Percentiles rank a stretch among this genome's conserved stretches.
Conservation (phyloP, 2,113 vertebrate genomes). For the Vidua chalybeata region DNA sequence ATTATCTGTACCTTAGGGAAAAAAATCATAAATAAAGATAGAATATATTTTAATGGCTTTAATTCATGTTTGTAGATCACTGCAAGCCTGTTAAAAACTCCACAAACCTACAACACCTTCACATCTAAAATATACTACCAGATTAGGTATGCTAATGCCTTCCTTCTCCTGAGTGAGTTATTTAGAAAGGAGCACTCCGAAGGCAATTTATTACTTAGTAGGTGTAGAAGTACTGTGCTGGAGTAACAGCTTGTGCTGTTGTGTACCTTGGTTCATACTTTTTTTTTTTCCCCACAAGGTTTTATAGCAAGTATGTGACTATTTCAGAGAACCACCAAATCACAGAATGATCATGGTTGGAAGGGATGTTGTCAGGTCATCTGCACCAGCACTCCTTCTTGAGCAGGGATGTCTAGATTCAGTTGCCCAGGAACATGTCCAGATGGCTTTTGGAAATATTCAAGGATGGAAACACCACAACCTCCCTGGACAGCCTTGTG, state of each 20-base stretch:
- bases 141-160: neutral
- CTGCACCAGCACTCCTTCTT: rapidly evolving
- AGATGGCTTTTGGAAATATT: neutral
- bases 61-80: neutral
- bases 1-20: neutral
- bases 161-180: neutral
- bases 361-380: neutral
- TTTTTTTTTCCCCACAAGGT: neutral
- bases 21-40: neutral
- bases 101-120: neutral
- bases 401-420: neutral
- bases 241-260: neutral
- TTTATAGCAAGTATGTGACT: neutral
- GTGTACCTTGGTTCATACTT: neutral
- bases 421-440: neutral
- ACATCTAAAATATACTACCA: neutral
- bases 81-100: neutral
- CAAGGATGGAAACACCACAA: neutral
- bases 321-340: neutral
- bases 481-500: neutral
- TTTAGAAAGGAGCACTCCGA: neutral
- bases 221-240: neutral
- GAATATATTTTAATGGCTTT: neutral
- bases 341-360: neutral
- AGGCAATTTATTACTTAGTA: neutral